Conservation (phyloP, 2,113 vertebrate species). For the Chaetops frenatus region DNA sequence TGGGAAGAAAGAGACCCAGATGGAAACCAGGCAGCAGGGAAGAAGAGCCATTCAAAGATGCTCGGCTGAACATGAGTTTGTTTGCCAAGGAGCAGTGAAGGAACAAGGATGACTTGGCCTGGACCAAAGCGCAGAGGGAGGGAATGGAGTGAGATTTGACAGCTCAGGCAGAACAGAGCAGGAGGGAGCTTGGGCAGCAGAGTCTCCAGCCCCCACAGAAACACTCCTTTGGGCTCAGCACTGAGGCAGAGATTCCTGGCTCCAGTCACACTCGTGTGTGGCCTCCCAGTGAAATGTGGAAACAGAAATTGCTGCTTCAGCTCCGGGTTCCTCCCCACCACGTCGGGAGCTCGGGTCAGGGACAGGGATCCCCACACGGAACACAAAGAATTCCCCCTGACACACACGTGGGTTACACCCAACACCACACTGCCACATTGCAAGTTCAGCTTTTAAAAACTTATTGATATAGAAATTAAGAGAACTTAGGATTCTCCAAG, state of each 20-base stretch:
- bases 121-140: not conserved
- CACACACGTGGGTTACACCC: rapidly evolving
- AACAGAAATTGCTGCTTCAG: not conserved
- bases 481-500: not conserved
- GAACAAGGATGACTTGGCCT: not conserved
- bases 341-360: rapidly evolving
- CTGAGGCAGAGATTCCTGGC: not conserved
- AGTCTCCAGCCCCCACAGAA: not conserved
- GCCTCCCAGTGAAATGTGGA: not conserved
- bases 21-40: not conserved
- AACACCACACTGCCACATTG: not conserved
- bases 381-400: not conserved
- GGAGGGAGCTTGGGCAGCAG: not conserved
- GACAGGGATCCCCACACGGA: rapidly evolving
- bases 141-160: not conserved
- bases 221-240: not conserved
- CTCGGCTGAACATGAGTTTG: not conserved
- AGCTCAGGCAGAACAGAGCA: not conserved
- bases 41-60: not conserved
- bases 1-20: not conserved
- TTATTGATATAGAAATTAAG: not conserved
- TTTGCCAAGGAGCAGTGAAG: not conserved
- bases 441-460: not conserved
- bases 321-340: not conserved
- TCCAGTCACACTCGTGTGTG: not conserved